Conservation (phyloP, 2,113 vertebrate genomes). For the Aptenodytes forsteri region DNA sequence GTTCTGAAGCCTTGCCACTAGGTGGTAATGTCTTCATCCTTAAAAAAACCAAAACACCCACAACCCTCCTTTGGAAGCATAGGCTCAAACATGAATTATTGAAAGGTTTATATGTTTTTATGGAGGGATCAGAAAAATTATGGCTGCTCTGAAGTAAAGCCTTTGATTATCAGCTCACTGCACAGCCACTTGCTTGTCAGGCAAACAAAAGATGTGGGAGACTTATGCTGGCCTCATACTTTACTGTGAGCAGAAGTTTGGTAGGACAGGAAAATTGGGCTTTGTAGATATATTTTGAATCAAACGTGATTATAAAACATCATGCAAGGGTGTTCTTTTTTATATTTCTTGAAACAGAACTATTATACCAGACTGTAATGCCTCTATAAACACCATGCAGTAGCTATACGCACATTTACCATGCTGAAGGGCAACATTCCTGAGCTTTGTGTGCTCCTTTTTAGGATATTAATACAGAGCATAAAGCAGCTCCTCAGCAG, state of each 20-base stretch:
- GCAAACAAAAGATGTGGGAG: not conserved
- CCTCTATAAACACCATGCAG: not conserved
- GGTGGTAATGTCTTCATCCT: not conserved
- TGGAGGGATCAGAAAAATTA: not conserved
- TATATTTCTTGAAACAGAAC: not conserved
- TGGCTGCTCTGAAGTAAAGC: not conserved
- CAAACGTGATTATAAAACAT: not conserved
- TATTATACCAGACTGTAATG: not conserved
- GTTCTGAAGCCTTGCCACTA: not conserved
- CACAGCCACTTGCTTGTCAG: not conserved
- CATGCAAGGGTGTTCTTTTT: not conserved
- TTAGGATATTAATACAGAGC: not conserved
- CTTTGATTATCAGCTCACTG: slow-evolving; percentile 13
- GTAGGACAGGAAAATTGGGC: not conserved
- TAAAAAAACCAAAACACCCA: not conserved
- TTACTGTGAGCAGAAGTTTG: not conserved
- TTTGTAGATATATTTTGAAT: not conserved
- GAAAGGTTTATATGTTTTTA: not conserved
- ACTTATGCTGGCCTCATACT: not conserved
- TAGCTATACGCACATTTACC: not conserved
- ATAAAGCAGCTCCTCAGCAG: not conserved
- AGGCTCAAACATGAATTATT: not conserved
- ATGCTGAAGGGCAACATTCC: not conserved
- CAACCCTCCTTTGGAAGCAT: not conserved
- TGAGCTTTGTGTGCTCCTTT: not conserved